Evolutionary conservation across 2,888 invertebrate genomes (phyloP).

Genomic region (Athalia circularis): DNA sequence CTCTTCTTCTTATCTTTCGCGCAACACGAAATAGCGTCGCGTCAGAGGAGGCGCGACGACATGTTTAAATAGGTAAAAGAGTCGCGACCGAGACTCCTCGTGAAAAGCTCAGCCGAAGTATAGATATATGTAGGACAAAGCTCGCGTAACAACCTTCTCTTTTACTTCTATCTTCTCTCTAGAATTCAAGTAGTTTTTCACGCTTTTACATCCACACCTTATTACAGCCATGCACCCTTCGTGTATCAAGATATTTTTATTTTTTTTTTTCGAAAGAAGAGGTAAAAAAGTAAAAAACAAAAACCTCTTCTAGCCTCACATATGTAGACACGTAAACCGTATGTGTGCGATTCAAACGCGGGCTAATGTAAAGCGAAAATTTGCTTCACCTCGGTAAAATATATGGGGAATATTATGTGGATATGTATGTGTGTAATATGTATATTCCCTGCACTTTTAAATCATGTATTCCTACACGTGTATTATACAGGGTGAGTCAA

Average conservation of each 20-base stretch:
- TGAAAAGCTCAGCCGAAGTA: not conserved
- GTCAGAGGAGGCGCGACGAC: conserved; percentile 15
- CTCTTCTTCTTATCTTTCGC: conserved; percentile 8
- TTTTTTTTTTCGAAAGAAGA: too few relatives aligned
- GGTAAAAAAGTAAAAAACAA: too few relatives aligned
- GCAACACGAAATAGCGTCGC: conserved; percentile 8
- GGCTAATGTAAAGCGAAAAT: too few relatives aligned
- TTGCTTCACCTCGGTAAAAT: too few relatives aligned
- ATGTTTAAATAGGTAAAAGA: conserved; percentile 30
- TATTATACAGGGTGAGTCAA: conserved; percentile 12
- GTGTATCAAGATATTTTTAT: too few relatives aligned
- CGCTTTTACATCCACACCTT: too few relatives aligned
- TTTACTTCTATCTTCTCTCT: conserved; percentile 10
- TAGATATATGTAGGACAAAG: not conserved
- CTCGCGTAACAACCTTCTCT: not conserved
- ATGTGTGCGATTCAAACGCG: too few relatives aligned
- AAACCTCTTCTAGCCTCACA: too few relatives aligned
- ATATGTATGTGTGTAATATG: too few relatives aligned
- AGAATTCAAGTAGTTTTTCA: not conserved
- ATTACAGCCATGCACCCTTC: too few relatives aligned
- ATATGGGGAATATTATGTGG: too few relatives aligned
- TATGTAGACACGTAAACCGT: too few relatives aligned
- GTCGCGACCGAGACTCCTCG: not conserved
- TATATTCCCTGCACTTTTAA: not conserved
- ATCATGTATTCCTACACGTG: not conserved